A percentile compares a stretch with the other conserved stretches of the same genome.
phyloP scores from a whole-genome alignment of 2,888 invertebrate genomes.

The Epirrhoe tristata region DNA sequence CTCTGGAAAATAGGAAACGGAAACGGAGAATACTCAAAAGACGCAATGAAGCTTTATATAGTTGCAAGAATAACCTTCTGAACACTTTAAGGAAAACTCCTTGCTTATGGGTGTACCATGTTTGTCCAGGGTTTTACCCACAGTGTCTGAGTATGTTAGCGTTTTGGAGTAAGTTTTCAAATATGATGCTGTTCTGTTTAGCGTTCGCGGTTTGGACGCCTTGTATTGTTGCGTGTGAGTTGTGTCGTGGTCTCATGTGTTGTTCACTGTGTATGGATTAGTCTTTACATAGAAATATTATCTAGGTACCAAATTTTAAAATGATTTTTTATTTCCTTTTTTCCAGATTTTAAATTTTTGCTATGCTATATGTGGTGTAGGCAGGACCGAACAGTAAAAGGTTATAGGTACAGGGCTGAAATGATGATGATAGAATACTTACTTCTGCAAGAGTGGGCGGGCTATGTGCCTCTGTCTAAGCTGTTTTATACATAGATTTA shows the following conservation, averaged over 20 bases:
- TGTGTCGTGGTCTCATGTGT: constrained; percentile 59
- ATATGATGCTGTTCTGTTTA: constrained; percentile 55
- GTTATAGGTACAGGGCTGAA: no score
- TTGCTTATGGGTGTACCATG: constrained; percentile 64
- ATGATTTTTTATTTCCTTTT: background rate
- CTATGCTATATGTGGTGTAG: no score
- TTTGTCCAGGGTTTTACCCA: constrained; percentile 65
- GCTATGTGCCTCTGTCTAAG: no score
- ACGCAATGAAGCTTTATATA: constrained; percentile 47
- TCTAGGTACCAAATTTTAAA: background rate
- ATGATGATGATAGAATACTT: no score
- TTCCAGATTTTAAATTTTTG: no score
- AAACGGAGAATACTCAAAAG: constrained; percentile 52
- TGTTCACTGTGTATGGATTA: constrained; percentile 47
- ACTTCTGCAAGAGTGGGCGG: no score
- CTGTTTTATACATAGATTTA: no score
- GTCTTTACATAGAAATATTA: background rate
- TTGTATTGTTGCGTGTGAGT: constrained; percentile 60
- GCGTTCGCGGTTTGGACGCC: constrained; percentile 64
- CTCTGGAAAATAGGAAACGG: constrained; percentile 43
- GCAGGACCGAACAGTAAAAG: no score
- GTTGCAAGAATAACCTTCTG: constrained; percentile 58
- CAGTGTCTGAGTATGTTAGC: constrained; percentile 56
- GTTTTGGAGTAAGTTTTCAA: constrained; percentile 49
- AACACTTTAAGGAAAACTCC: constrained; percentile 61